Evolutionary conservation across 2,888 invertebrate species (phyloP), one percentile per base, ranked within the genome.

Genomic region (Drosophila nr. perissopoda): DNA sequence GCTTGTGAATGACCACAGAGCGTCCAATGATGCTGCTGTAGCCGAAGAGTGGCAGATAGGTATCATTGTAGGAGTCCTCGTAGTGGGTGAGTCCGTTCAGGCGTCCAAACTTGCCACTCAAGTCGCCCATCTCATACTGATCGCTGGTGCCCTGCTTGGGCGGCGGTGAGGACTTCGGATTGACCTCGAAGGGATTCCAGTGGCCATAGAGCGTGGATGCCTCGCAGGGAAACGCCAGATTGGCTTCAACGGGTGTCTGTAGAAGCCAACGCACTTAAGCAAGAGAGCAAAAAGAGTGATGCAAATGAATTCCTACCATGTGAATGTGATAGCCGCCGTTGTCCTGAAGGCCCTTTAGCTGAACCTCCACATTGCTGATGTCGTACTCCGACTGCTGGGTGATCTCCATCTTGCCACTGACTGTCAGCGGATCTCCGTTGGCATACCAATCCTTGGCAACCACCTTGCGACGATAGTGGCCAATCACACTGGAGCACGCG

Each of bases 371-470:
- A 86, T 97, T 96, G 58, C 97, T 96, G 61, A 96, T 93, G 92
- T 98, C 97, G 89, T 97, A 98, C 92, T 96, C 96, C 0, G 97
- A 96, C 93, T 97, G 97, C 93, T 98, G 98, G 48, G 96, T 94
- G 81, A 98, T 95, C 93, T 98, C 97, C 29, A 98, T 92, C 92
- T 96, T 96, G 13, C 98, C 98, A 87, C 94, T 95, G 27, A 97
- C 94, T 0, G 94, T 92, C 42, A 95, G 92, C 0, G 93, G 92
- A 69, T 95, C 94, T 0, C 96, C 97, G 92, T 97, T 97, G 7
- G 97, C 96, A 92, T 97, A 97, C 98, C 98, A 98, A 88, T 97
- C 97, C 84, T 95, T 96, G 0, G 96, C 96, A 1, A 98, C 97
- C 0, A 96, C 97, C 93, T 98, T 98, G 68, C 97, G 95, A 10